Conservation (phyloP, 1,140 invertebrate genomes). For the Drosophila saltans region DNA sequence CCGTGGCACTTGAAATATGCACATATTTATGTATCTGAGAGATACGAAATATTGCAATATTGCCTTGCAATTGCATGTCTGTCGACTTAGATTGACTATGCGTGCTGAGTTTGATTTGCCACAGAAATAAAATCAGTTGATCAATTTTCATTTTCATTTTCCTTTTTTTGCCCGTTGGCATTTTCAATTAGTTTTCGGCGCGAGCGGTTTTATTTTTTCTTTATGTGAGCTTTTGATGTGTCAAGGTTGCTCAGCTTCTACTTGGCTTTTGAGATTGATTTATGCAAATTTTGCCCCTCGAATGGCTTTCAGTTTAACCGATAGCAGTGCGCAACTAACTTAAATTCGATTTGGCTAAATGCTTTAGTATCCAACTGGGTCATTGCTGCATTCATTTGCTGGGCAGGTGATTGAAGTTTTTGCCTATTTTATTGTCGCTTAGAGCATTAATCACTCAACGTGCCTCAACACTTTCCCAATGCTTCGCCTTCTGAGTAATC, state of each 20-base stretch:
- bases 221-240: conserved; percentile 31
- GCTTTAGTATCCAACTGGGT: conserved; percentile 55
- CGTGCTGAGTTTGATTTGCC: conserved; percentile 57
- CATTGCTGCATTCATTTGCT: conserved; percentile 48
- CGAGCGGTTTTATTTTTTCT: conserved; percentile 1
- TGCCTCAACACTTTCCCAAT: conserved; percentile 36
- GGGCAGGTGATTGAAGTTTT: conserved; percentile 37
- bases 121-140: conserved; percentile 41
- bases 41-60: conserved; percentile 33
- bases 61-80: conserved; percentile 48
- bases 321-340: conserved; percentile 54
- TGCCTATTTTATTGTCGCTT: conserved; percentile 29
- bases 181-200: conserved; percentile 63
- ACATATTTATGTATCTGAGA: conserved; percentile 61
- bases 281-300: conserved; percentile 44
- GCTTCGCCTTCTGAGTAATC: conserved; percentile 37
- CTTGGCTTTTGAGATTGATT: conserved; percentile 33
- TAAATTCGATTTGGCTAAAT: conserved; percentile 51
- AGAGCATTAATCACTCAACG: conserved; percentile 49
- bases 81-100: conserved; percentile 60
- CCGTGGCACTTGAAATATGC: conserved; percentile 71
- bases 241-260: conserved; percentile 46
- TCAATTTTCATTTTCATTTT: conserved; percentile 16
- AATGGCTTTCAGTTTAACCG: conserved; percentile 23
- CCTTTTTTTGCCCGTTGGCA: conserved; percentile 32